Base-by-base conservation (phyloP, 2,797 vertebrate species). In the Nothura maculosa region DNA sequence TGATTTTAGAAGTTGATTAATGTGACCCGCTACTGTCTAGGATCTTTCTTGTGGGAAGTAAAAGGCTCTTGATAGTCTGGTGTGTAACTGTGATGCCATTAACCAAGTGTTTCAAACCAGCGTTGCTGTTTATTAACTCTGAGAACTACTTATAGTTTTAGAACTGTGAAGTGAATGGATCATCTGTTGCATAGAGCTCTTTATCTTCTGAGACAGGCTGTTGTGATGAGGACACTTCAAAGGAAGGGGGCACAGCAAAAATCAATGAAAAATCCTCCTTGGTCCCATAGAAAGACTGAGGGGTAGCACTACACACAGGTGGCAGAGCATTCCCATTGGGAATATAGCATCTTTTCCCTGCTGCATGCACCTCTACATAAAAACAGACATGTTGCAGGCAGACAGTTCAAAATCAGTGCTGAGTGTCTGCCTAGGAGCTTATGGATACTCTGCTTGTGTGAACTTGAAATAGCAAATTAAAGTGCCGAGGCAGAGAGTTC, bases 371-470 rank as follows among this genome's bases (percentile, higher is more conserved):
- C 38, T n/a, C 34, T 48, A 38, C 19, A 36, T 77, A 69, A 94
- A 96, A 94, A 88, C 27, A 93, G 87, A 88, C 75, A 85, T 80
- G 83, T 91, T 92, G 70, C 83, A 88, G 72, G 34, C 79, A 72
- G 89, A 73, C 69, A 90, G 81, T 66, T 86, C 74, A 90, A 91
- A 94, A 92, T 94, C 93, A 92, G 81, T 58, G 79, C 94, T 95
- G 90, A 95, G 76, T 75, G 82, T 90, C 89, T 87, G 89, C 91
- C 92, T 92, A 91, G 89, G 73, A 95, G 89, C 92, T 94, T 83
- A 91, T 4, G 42, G 87, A 72, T 72, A 83, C 77, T 73, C 83
- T 75, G 89, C 45, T 58, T 82, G 81, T 24, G 69, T 68, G 68
- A 92, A 92, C 90, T 82, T 81, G 91, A 96, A 94, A 92, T 14